A percentile compares a stretch with the other conserved stretches of the same genome.
These are phyloP conservation scores for Dicrostonyx torquatus DNA, from an alignment of 2,797 vertebrate genomes.

Conservation along the genomic window DNA sequence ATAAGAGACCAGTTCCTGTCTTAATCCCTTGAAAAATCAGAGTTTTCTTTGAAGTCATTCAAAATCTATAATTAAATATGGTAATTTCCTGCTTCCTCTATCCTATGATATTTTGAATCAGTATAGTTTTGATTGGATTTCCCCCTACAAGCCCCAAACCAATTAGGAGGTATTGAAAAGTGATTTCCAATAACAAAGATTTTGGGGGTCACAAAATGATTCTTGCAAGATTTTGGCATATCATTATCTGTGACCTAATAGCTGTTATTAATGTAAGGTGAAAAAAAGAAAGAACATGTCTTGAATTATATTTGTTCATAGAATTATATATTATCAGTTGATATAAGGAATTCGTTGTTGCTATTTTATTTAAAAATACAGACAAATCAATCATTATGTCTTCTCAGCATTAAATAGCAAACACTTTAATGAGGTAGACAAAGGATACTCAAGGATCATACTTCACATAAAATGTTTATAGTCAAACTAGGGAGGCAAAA, in stretches of 20 bases:
- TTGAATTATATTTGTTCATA: slow-evolving; percentile 36
- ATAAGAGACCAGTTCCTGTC: slow-evolving; percentile 67
- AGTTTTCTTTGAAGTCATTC: slow-evolving; percentile 76
- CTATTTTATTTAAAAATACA: slow-evolving; percentile 27
- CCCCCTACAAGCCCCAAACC: slow-evolving; percentile 58
- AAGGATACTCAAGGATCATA: not conserved
- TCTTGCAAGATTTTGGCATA: slow-evolving; percentile 52
- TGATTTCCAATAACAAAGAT: slow-evolving; percentile 62
- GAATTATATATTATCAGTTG: slow-evolving; percentile 14
- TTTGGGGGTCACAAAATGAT: slow-evolving; percentile 49
- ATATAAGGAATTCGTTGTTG: not conserved
- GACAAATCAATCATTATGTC: slow-evolving; percentile 44
- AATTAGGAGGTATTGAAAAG: slow-evolving; percentile 74
- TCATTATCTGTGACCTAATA: slow-evolving; percentile 22
- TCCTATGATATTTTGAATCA: slow-evolving; percentile 72
- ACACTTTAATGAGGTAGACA: not conserved
- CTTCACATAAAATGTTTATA: slow-evolving; percentile 30
- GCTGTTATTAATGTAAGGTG: not conserved
- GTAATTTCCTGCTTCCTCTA: slow-evolving; percentile 71
- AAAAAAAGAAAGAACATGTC: slow-evolving; percentile 7
- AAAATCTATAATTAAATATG: slow-evolving; percentile 80
- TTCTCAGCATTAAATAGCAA: not conserved
- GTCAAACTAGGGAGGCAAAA: slow-evolving; percentile 2
- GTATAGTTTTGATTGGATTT: slow-evolving; percentile 68
- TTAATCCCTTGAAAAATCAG: slow-evolving; percentile 74